Percentiles rank a stretch among this genome's conserved stretches.
phyloP scores from a whole-genome alignment of 2,113 vertebrate species.

The Ptilonorhynchus violaceus region DNA sequence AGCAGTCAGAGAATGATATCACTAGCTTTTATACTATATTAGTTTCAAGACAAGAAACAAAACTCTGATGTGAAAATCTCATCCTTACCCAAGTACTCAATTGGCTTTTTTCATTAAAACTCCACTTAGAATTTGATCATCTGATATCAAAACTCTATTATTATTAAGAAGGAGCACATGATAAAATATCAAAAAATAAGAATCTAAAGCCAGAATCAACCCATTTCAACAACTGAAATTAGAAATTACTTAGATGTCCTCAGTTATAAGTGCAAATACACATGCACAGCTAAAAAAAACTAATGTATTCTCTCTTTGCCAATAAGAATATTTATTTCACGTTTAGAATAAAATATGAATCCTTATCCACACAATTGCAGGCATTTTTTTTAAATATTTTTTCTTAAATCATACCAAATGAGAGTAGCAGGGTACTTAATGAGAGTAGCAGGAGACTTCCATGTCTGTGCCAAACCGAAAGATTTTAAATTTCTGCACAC shows the following conservation, averaged over 20 bases:
- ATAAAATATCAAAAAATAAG: neutral
- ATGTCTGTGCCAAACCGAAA: accelerated
- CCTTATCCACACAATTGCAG: neutral
- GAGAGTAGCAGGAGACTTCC: neutral
- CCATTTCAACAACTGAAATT: neutral
- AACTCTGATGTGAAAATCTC: neutral
- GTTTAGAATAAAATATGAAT: neutral
- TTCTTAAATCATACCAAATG: neutral
- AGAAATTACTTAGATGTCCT: neutral
- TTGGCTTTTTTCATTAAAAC: neutral
- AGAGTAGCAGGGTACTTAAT: neutral
- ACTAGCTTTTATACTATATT: neutral
- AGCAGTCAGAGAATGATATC: neutral
- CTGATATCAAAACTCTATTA: neutral
- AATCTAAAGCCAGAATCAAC: neutral
- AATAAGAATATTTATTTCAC: neutral
- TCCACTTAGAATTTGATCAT: neutral
- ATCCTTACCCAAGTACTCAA: neutral
- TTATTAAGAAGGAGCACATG: neutral
- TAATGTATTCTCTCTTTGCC: neutral
- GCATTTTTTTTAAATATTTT: too few species aligned
- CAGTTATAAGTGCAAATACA: neutral
- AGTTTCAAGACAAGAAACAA: neutral
- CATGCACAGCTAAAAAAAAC: neutral
- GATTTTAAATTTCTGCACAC: neutral